These are phyloP conservation scores for Leptopilina drosophilae DNA, from an alignment of 2,888 invertebrate species.

Conservation along the genomic window DNA sequence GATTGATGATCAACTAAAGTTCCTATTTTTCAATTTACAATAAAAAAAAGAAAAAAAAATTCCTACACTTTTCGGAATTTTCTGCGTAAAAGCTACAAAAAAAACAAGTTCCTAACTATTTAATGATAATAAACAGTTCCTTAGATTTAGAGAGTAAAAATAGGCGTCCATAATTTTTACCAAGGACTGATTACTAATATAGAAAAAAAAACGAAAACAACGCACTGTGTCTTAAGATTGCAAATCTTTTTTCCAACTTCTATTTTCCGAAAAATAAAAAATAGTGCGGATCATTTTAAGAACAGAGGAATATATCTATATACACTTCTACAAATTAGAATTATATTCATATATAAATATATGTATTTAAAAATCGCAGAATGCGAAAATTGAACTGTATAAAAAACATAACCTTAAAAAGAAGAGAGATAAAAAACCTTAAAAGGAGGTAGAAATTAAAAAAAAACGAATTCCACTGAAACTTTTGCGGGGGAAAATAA, in stretches of 20 bases:
- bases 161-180: conserved; percentile 34
- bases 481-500: not conserved
- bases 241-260: conserved; percentile 1
- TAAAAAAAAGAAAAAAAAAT: conserved; percentile 45
- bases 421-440: too few species aligned
- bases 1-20: conserved; percentile 73
- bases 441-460: not conserved
- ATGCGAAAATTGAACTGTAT: not conserved
- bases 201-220: conserved; percentile 52
- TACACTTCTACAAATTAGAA: conserved; percentile 44
- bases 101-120: conserved; percentile 62
- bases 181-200: conserved; percentile 35
- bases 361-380: not conserved
- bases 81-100: conserved; percentile 75
- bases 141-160: not conserved
- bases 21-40: conserved; percentile 73
- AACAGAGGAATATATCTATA: conserved; percentile 49
- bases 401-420: not conserved
- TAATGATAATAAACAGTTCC: conserved; percentile 8
- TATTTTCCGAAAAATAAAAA: conserved; percentile 13
- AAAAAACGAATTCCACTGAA: too few species aligned
- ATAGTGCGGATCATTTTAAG: conserved; percentile 45
- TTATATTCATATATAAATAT: conserved; percentile 21
- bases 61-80: too few species aligned
- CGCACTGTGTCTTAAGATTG: conserved; percentile 64